Evolutionary conservation across 2,888 invertebrate species (phyloP).

Genomic region (Brassicogethes aeneus): DNA sequence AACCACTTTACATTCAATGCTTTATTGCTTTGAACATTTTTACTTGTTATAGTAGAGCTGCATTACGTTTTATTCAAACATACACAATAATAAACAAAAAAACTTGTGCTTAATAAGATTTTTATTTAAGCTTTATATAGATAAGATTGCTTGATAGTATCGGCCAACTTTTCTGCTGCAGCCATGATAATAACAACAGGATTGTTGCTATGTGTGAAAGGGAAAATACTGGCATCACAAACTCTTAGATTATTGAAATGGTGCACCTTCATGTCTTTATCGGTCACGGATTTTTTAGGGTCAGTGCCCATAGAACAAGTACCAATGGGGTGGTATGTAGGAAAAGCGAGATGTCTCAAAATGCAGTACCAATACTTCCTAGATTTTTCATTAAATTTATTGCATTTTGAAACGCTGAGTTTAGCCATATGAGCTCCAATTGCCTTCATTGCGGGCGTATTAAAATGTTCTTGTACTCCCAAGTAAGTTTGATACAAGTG

Average conservation of each 20-base stretch:
- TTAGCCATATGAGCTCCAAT: slow-evolving; percentile 38
- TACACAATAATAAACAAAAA: too few relatives aligned
- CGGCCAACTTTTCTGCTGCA: too few relatives aligned
- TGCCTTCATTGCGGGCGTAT: slow-evolving; percentile 43
- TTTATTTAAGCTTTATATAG: too few relatives aligned
- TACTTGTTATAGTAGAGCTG: too few relatives aligned
- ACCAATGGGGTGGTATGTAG: slow-evolving; percentile 56
- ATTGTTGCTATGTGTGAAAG: too few relatives aligned
- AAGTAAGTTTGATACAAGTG: slow-evolving; percentile 44
- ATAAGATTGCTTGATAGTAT: too few relatives aligned
- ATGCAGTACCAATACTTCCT: slow-evolving; percentile 43
- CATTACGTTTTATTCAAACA: too few relatives aligned
- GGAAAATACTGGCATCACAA: slow-evolving; percentile 55
- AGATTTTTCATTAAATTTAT: slow-evolving; percentile 39
- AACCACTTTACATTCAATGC: too few relatives aligned
- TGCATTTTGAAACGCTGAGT: slow-evolving; percentile 35
- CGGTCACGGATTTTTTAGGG: slow-evolving; percentile 48
- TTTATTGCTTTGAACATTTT: too few relatives aligned
- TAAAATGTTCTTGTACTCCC: slow-evolving; percentile 35
- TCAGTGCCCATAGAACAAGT: slow-evolving; percentile 60
- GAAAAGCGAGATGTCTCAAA: slow-evolving; percentile 43
- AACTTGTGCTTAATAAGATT: too few relatives aligned
- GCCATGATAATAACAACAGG: too few relatives aligned
- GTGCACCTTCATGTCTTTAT: slow-evolving; percentile 48
- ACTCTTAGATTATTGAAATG: slow-evolving; percentile 50